Evolutionary conservation across 2,888 invertebrate species (phyloP), one percentile per base, ranked within the genome.

Genomic region (Scaptodrosophila latifasciaeformis): DNA sequence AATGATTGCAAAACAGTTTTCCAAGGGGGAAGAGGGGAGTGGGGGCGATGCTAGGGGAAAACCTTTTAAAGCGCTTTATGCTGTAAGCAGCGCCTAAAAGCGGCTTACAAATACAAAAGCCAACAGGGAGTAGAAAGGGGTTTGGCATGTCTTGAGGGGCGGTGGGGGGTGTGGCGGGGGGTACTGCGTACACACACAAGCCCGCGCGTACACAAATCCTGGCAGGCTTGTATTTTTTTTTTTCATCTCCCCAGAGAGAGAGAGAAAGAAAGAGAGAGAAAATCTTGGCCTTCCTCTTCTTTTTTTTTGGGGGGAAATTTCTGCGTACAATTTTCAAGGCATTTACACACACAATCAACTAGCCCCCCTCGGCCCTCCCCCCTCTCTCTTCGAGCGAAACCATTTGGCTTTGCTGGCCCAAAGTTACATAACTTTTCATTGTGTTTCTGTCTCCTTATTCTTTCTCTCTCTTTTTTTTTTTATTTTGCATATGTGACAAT

Each of bases 61-160:
- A 70, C 61, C 75, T 65, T 78, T 72, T 78, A 72, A 72, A 75
- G 71, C 78, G 75, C 71, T 75, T 72, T 68, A 42, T 48, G 55
- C 78, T 70, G 67, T 72, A 68, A 70, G 62, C 70, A 63, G 66
- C 68, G 63, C 61, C 75, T 77, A 65, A 78, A 70, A 72, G 75
- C 68, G 52, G 72, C 78, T 72, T 72, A 78, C 62, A 65, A 58
- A 58, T 55, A 42, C 34, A 37, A 10, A n/a, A n/a, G n/a, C n/a
- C n/a, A n/a, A n/a, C 5, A 6, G 27, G 5, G 27, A 6, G 27
- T 27, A 9, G 5, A 27, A 9, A 9, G 27, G 27, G 27, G 27
- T 5, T 5, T 5, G 5, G 27, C 27, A 6, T 5, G 27, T 5
- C 27, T 27, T 5, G 5, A 27, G 12, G 37, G 9, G 17, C 15